Evolutionary conservation across 2,888 invertebrate species (phyloP).

Genomic region (Omphaloscelis lunosa): DNA sequence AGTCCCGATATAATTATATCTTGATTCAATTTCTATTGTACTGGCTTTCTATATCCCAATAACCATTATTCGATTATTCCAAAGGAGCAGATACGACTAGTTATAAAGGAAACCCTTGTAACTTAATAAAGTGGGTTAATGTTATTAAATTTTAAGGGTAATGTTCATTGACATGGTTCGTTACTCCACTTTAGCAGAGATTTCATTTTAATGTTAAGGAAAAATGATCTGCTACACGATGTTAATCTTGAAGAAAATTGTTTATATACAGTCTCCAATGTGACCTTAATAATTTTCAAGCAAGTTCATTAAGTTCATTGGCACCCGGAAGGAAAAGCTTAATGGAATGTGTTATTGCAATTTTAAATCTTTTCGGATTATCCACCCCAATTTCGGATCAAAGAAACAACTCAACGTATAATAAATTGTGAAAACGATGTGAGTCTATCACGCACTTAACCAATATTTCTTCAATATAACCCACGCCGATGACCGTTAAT

Average conservation of each 20-base stretch:
- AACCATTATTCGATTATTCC: constrained; percentile 35
- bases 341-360: background rate
- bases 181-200: constrained; percentile 27
- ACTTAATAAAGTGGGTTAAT: constrained; percentile 47
- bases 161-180: constrained; percentile 21
- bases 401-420: constrained; percentile 31
- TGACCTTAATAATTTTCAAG: background rate
- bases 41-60: constrained; percentile 4
- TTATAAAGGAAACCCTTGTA: constrained; percentile 32
- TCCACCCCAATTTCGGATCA: constrained; percentile 29
- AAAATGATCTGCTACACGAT: background rate
- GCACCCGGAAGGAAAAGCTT: constrained; percentile 33
- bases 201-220: constrained; percentile 24
- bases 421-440: constrained; percentile 30
- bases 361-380: background rate
- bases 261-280: background rate
- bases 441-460: constrained; percentile 25
- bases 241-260: background rate
- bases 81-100: constrained; percentile 15
- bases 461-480: constrained; percentile 30
- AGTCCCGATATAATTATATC: background rate
- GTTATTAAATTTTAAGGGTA: constrained; percentile 43
- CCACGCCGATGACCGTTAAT: constrained; percentile 44
- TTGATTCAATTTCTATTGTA: constrained; percentile 15
- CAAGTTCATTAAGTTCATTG: background rate